Evolutionary conservation across 1,140 invertebrate genomes (phyloP).

Genomic region (Halesus radiatus): DNA sequence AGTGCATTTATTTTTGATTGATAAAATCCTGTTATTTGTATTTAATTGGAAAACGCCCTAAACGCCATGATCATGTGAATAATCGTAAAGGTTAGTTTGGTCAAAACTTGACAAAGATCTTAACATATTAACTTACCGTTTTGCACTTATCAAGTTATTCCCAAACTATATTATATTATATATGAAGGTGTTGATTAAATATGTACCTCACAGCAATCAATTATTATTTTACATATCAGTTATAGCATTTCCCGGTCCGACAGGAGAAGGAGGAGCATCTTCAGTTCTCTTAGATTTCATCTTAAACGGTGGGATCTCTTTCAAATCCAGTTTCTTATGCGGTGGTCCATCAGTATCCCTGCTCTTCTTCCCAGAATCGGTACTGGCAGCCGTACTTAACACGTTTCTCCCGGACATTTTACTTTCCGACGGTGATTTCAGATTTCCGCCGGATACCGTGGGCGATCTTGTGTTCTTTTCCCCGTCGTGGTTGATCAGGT

Average conservation of each 20-base stretch:
- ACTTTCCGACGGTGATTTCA: conserved; percentile 65
- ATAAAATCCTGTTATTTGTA: too few relatives aligned
- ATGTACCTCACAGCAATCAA: background rate
- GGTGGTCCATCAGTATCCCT: conserved; percentile 65
- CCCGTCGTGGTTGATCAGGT: conserved; percentile 76
- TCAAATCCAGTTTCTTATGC: conserved; percentile 66
- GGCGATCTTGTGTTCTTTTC: conserved; percentile 72
- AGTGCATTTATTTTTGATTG: too few relatives aligned
- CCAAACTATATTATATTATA: too few relatives aligned
- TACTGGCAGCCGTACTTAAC: conserved; percentile 61
- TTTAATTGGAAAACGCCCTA: too few relatives aligned
- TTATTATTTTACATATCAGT: conserved; percentile 48
- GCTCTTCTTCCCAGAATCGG: conserved; percentile 61
- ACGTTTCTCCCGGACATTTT: conserved; percentile 60
- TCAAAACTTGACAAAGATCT: too few relatives aligned
- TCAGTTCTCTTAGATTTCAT: conserved; percentile 57
- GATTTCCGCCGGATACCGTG: conserved; percentile 68
- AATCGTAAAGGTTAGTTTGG: too few relatives aligned
- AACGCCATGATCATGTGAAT: too few relatives aligned
- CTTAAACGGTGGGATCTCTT: conserved; percentile 70
- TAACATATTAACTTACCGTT: too few relatives aligned
- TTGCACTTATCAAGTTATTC: too few relatives aligned
- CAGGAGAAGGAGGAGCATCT: conserved; percentile 42
- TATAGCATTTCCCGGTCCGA: conserved; percentile 48
- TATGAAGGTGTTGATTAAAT: too few relatives aligned